Evolutionary conservation across 30 jellyfish, hydroid and myxozoan species (phyloP), one percentile per base, ranked within the genome.

Genomic region (Hydractinia echinata): DNA sequence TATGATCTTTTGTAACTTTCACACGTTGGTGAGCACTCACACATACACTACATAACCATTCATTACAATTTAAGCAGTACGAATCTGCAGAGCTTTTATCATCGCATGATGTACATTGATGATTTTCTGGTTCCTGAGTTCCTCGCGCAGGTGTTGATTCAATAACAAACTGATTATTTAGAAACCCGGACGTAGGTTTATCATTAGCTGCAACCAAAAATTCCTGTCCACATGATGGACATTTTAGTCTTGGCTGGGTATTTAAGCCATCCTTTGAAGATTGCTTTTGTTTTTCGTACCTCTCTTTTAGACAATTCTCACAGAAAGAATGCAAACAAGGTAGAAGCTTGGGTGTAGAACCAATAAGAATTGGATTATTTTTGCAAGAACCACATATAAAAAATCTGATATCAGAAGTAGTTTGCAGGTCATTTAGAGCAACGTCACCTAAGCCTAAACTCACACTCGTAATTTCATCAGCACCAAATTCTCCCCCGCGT

Each of bases 201-300:
- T 90, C 99, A 64, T 85, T 93, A 39, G 73, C 88, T 10, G 99
- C 80, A 74, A 86, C 96, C n/a, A 87, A 87, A 81, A 93, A 93
- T 82, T 93, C 99, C 67, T 93, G 99, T 71, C 99, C 96, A 87
- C 99, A 93, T 5, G 96, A 85, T 20, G 99, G 99, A 81, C 99
- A 93, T 81, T 86, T 86, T 7, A 93, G 61, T 54, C 99, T 73
- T 55, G 96, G 96, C 11, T 89, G 82, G 15, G 53, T 53, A 7
- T 61, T 81, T 5, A 61, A 51, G 11, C 68, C 54, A 30, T 83
- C 92, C 5, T 73, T 39, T 8, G 84, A 10, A 48, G 93, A 70
- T 11, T 44, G 53, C 19, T 79, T 85, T 85, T 93, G 99, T 86
- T 87, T 76, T 15, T 83, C 91, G 76, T 93, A 87, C 52, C 86